Base-by-base conservation (phyloP, 2,888 invertebrate genomes). In the Digitonthophagus gazella region DNA sequence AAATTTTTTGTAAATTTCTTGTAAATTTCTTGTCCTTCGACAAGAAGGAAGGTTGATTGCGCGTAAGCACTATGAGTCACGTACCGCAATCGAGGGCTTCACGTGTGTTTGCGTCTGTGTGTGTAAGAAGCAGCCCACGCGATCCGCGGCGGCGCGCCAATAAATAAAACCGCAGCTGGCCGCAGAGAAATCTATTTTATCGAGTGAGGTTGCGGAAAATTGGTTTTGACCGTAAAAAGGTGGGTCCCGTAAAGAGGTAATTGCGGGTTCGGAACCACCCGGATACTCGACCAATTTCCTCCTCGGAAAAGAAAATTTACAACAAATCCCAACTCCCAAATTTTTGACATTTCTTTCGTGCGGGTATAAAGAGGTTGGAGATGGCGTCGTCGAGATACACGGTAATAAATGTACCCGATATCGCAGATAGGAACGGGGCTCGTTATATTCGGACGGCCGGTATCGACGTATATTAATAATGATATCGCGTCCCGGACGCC, bases 391-490 rank as follows among this genome's bases (percentile, higher is more conserved):
- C 58, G 20, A 20, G 28, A 44, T 44, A 68, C 65, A 68, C 15
- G 22, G 65, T 68, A 68, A 65, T 68, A 68, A 68, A 68, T 68
- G 68, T 68, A 65, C 19, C 55, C 61, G 58, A 68, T 68, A 68
- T 65, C 65, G n/a, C n/a, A 68, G 68, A 68, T 66, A 58, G 64
- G 58, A 58, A 44, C 6, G 8, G 28, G 28, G 28, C 11, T 44
- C 28, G 28, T 44, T 44, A 11, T 22, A 54, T 54, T 16, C 16
- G 28, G 22, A 16, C 67, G 58, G 64, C 58, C 57, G 71, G 76
- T 78, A 80, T 79, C 75, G 80, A 80, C 79, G 78, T 74, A 75
- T 79, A 80, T 80, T 80, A 80, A 81, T 81, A 81, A 81, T 80
- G 80, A 80, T 81, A 80, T 81, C 79, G 79, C 77, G 76, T 75